Base-by-base conservation (phyloP, 2,113 vertebrate genomes). In the Saccopteryx bilineata region DNA sequence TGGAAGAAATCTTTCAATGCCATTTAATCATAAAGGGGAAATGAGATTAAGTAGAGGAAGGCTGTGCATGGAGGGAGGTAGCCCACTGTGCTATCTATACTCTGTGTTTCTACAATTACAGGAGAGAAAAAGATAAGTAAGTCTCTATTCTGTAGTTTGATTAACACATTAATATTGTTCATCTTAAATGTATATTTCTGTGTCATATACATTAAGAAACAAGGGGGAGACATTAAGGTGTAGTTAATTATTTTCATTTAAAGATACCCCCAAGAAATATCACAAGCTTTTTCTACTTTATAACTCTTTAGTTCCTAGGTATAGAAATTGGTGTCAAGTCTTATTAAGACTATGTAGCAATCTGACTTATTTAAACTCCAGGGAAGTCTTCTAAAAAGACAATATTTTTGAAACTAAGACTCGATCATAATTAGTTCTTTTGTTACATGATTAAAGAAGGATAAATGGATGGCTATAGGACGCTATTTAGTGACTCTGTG, bases 1-100 rank as follows among this genome's bases (percentile, higher is more conserved):
- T 93, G 75, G 31, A 91, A 96, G 87, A 95, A 95, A 95, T 95
- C 87, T 97, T 93, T 96, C 85, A 95, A 56, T 76, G 52, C 72
- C 90, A 60, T 95, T 97, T 96, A 96, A 97, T 94, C 88, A 94
- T 12, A 87, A 66, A 94, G 69, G 48, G 19, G 71, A 46, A 92
- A 28, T 39, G 50, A 76, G 61, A 69, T 68, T 68, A 90, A 88
- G 50, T 56, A 81, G n/a, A 85, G n/a, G 48, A 56, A 78, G 14
- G 15, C 60, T 66, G 39, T 52, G n/a, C 48, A 7, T 9, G 21
- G 26, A 74, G 58, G 39, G 46, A 69, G 7, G 26, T 39, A 9
- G 14, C 39, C 14, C 10, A 28, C 7, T 8, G 3, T 78, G 39
- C 26, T 69, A 13, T 54, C 68, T 85, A 46, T 19, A 69, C 19